Evolutionary conservation across 2,797 vertebrate genomes (phyloP).

Genomic region (Cynopterus sphinx): DNA sequence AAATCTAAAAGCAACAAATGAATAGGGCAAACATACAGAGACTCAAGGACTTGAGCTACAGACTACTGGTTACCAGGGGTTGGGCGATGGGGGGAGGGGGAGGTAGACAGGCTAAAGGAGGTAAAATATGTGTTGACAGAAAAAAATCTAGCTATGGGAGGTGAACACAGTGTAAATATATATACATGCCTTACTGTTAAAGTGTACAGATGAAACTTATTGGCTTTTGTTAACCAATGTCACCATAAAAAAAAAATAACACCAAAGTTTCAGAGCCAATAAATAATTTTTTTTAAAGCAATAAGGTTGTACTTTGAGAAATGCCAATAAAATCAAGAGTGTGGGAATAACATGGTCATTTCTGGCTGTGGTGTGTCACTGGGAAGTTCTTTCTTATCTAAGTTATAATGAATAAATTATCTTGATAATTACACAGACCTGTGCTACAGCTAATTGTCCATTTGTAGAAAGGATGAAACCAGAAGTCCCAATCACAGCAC

Average conservation of each 20-base stretch:
- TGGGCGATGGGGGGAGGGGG: too few species aligned
- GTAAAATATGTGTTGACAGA: too few species aligned
- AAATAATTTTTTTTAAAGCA: not conserved
- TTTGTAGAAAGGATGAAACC: slow-evolving; percentile 52
- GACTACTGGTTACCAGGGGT: too few species aligned
- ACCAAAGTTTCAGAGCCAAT: not conserved
- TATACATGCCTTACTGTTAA: too few species aligned
- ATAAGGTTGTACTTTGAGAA: slow-evolving; percentile 31
- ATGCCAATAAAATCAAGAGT: not conserved
- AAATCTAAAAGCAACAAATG: too few species aligned
- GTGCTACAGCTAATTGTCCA: slow-evolving; percentile 34
- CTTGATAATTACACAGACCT: slow-evolving; percentile 69
- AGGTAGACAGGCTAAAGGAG: too few species aligned
- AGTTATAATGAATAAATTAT: slow-evolving; percentile 60
- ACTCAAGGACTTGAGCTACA: too few species aligned
- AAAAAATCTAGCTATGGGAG: too few species aligned
- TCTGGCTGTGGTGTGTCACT: not conserved
- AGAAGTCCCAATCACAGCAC: not conserved
- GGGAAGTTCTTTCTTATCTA: slow-evolving; percentile 64
- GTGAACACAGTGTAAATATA: too few species aligned
- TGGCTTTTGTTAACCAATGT: too few species aligned
- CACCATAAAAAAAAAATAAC: not conserved
- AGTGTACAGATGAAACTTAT: too few species aligned
- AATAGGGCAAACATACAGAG: too few species aligned
- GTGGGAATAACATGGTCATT: not conserved